Percentiles rank a stretch among this genome's conserved stretches.
phyloP scores from a whole-genome alignment of 2,888 invertebrate species.

The Cryptocephalus moraei region DNA sequence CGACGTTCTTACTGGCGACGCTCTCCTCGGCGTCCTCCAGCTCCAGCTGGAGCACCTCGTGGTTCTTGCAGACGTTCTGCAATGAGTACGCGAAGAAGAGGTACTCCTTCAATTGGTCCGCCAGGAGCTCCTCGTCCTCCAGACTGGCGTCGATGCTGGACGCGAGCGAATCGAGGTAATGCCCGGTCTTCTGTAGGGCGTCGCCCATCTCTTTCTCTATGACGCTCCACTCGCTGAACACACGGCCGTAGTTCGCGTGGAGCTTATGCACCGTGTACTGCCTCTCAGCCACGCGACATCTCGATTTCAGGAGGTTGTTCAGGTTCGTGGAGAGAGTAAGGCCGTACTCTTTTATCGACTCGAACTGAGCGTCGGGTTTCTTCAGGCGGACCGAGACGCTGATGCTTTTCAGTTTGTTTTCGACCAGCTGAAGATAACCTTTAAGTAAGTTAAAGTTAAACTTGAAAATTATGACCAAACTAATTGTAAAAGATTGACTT shows the following conservation, averaged over 20 bases:
- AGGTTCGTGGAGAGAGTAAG: constrained; percentile 55
- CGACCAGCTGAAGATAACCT: constrained; percentile 67
- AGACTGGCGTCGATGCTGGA: constrained; percentile 39
- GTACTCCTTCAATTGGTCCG: constrained; percentile 78
- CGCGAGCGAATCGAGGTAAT: constrained; percentile 45
- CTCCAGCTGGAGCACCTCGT: constrained; percentile 62
- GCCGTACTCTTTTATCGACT: constrained; percentile 65
- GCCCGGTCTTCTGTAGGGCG: constrained; percentile 59
- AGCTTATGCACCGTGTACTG: constrained; percentile 68
- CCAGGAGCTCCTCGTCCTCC: constrained; percentile 74
- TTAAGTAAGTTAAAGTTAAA: not conserved
- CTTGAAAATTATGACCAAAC: no score
- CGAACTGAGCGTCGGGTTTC: constrained; percentile 63
- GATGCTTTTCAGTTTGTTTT: constrained; percentile 65
- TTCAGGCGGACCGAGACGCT: constrained; percentile 65
- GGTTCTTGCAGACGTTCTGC: constrained; percentile 53
- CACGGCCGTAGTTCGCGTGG: constrained; percentile 63
- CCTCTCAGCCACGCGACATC: constrained; percentile 63
- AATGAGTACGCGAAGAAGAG: constrained; percentile 65
- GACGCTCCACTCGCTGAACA: constrained; percentile 68
- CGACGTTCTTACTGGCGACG: constrained; percentile 41
- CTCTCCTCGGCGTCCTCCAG: constrained; percentile 60
- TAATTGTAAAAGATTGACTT: no score
- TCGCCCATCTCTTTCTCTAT: constrained; percentile 71
- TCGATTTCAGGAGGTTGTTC: constrained; percentile 48